These are phyloP conservation scores for Perca schrenkii DNA, from an alignment of 2,113 vertebrate species.

Conservation along the genomic window DNA sequence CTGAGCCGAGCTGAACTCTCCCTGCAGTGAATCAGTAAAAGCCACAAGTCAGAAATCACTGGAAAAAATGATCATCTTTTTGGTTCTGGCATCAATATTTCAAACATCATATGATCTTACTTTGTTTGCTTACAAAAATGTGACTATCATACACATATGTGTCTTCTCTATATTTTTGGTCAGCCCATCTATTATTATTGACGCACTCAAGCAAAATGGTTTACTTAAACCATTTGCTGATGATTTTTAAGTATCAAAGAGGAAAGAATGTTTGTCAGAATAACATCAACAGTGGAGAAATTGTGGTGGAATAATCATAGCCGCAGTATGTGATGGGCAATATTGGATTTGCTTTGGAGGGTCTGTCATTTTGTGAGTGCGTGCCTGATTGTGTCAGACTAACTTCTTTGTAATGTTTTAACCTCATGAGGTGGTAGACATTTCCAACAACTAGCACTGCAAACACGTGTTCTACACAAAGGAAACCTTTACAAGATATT, in stretches of 20 bases:
- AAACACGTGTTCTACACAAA: not conserved
- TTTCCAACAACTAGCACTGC: not conserved
- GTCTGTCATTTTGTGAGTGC: not conserved
- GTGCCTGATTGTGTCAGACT: not conserved
- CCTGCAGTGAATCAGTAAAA: conserved; percentile 24
- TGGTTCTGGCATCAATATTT: conserved; percentile 50
- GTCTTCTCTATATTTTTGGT: conserved; percentile 39
- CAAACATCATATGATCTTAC: conserved; percentile 48
- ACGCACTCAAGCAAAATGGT: conserved; percentile 9
- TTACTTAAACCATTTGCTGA: conserved; percentile 29
- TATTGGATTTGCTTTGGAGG: conserved; percentile 21
- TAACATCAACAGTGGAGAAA: conserved; percentile 7
- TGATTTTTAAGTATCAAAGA: conserved; percentile 25
- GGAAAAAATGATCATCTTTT: conserved; percentile 62
- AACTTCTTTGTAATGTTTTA: not conserved
- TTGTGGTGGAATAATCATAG: conserved; percentile 31
- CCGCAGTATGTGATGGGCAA: conserved; percentile 2
- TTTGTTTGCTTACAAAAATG: conserved; percentile 66
- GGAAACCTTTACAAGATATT: not conserved
- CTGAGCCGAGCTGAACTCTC: conserved; percentile 20
- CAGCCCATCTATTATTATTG: conserved; percentile 25
- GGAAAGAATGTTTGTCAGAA: conserved; percentile 15
- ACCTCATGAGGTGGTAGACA: not conserved
- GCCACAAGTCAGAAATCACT: conserved; percentile 53
- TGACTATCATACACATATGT: conserved; percentile 56